Base-by-base conservation (phyloP, 2,113 vertebrate species). In the Corydoras sp. region DNA sequence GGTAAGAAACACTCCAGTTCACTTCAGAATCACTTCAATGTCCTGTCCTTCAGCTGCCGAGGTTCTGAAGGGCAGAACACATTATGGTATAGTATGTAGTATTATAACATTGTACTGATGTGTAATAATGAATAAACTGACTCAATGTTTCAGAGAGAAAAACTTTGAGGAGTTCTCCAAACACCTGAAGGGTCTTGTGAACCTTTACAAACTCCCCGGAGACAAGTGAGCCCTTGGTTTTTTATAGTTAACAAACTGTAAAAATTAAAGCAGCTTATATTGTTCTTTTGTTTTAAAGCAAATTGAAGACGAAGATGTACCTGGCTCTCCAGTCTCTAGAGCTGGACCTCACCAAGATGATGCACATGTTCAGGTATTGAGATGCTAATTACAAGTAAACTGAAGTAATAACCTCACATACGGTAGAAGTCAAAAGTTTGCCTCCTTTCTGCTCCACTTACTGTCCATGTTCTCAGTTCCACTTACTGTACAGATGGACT, bases 81-180 rank as follows among this genome's bases (percentile, higher is more conserved):
- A 6, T 50, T 50, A 50, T 6, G 11, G 80, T 98, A n/a, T n/a
- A n/a, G n/a, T n/a, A n/a, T n/a, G n/a, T n/a, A n/a, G n/a, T n/a
- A n/a, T n/a, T n/a, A n/a, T n/a, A n/a, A n/a, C n/a, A n/a, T n/a
- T n/a, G n/a, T n/a, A n/a, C n/a, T n/a, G n/a, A n/a, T n/a, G n/a
- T n/a, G n/a, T n/a, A n/a, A n/a, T n/a, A n/a, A n/a, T n/a, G n/a
- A n/a, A n/a, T n/a, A n/a, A n/a, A n/a, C n/a, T n/a, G n/a, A n/a
- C n/a, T n/a, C n/a, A n/a, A n/a, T n/a, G n/a, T n/a, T n/a, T n/a
- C n/a, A n/a, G 97, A 78, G 95, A 98, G 84, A 98, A 96, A 86
- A 95, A 97, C 82, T 99, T 99, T 88, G 93, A 98, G 79, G 95
- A 98, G 77, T 98, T 99, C 86, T 99, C 97, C 14, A 97, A 97